phyloP scores from a whole-genome alignment of 2,888 invertebrate species.

The Drosophila birchii region DNA sequence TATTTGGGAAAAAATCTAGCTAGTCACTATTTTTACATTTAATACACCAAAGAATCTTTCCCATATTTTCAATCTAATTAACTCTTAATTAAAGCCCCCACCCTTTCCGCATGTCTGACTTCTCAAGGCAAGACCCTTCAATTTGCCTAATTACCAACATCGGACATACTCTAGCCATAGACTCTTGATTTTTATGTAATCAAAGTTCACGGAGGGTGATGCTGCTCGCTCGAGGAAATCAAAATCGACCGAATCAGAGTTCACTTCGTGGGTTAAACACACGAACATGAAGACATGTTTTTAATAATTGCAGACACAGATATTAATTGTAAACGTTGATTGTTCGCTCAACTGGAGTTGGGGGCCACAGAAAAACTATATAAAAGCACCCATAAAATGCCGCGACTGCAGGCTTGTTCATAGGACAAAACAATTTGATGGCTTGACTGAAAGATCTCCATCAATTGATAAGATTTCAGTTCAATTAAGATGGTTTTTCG shows the following conservation, averaged over 20 bases:
- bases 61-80: conserved; percentile 4
- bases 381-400: conserved; percentile 23
- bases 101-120: not conserved
- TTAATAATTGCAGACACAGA: conserved; percentile 42
- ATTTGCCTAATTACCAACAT: conserved; percentile 33
- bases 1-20: too few species aligned
- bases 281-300: conserved; percentile 23
- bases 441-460: conserved; percentile 49
- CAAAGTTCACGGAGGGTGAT: conserved; percentile 36
- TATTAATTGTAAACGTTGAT: conserved; percentile 43
- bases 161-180: conserved; percentile 19
- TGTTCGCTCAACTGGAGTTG: conserved; percentile 23
- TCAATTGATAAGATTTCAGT: conserved; percentile 77
- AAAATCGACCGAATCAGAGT: conserved; percentile 29
- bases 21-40: not conserved
- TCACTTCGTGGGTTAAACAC: conserved; percentile 27
- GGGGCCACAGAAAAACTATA: conserved; percentile 15
- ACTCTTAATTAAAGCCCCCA: conserved; percentile 10
- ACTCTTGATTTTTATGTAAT: conserved; percentile 30
- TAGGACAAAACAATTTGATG: conserved; percentile 46
- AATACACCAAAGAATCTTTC: not conserved
- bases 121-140: conserved; percentile 12
- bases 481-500: conserved; percentile 43
- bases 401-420: conserved; percentile 24
- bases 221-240: conserved; percentile 26